Base-by-base conservation (phyloP, 2,113 vertebrate species). In the Eptesicus fuscus region DNA sequence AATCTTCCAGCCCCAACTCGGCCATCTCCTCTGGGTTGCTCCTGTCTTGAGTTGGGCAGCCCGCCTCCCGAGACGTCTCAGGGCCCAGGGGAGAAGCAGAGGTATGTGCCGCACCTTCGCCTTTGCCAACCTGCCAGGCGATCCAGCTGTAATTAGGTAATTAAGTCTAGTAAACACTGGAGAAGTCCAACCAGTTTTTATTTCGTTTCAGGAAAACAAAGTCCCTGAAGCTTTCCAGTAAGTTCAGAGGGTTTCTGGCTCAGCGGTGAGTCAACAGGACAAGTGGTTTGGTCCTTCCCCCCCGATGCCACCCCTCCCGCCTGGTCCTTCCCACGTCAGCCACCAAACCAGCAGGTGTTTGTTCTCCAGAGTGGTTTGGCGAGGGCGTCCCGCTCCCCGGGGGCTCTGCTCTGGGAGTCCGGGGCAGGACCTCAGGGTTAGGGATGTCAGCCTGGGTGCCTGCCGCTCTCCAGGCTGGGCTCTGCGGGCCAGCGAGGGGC, bases 161-260 rank as follows among this genome's bases (percentile, higher is more conserved):
- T 98, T 98, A 98, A 97, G 97, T 95, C 95, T 88, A 97, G 96
- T 96, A 98, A 98, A 98, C 97, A 98, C 94, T 32, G 96, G 94
- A 98, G 97, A 97, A 97, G 97, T 96, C 95, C 97, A 98, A 98
- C 98, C 97, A 98, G 96, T 97, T 98, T 98, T 98, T 98, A 95
- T 97, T 96, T 96, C 73, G 25, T 97, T 98, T 98, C 97, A 96
- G 98, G 97, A 98, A 97, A 98, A 98, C 95, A 95, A 97, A 98
- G 96, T 96, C 93, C 96, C 93, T 91, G 90, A 96, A 98, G 90
- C 94, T 98, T 98, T 98, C 98, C 97, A 98, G 98, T 97, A 98
- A 95, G 93, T 91, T 96, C 40, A 7, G 79, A 95, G 69, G 61
- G 96, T 98, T 97, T 97, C 97, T 96, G 97, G 96, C 96, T 97